phyloP scores from a whole-genome alignment of 2,113 vertebrate species.

The Oreochromis spilurus region DNA sequence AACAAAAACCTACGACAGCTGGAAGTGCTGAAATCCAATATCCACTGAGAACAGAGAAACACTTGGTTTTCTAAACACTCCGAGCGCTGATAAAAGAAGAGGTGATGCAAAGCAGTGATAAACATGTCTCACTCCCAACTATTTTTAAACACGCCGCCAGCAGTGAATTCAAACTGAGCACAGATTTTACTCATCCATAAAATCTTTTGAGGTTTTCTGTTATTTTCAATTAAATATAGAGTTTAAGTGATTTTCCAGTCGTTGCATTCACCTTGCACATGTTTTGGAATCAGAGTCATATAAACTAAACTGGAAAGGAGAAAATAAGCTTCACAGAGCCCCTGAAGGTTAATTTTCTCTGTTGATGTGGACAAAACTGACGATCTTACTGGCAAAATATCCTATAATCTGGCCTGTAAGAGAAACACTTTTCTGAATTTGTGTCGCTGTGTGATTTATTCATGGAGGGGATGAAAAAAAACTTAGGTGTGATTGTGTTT shows the following conservation, averaged over 20 bases:
- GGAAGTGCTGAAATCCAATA: neutral
- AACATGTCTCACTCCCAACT: neutral
- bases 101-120: neutral
- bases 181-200: neutral
- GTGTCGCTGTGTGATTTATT: neutral
- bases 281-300: too few species aligned
- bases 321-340: too few species aligned
- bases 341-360: too few species aligned
- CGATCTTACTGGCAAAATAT: neutral
- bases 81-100: neutral
- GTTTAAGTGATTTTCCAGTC: neutral
- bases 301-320: too few species aligned
- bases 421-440: neutral
- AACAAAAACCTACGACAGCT: neutral
- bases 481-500: too few species aligned
- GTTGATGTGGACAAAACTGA: neutral
- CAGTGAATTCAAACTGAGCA: neutral
- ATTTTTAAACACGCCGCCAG: neutral
- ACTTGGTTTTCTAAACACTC: neutral
- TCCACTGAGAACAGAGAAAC: neutral
- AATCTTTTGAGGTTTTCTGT: neutral
- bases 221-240: neutral
- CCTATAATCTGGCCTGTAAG: too few species aligned
- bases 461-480: too few species aligned
- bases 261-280: neutral